Conservation (phyloP, 2,888 invertebrate species). For the Drosophila imparisetae region DNA sequence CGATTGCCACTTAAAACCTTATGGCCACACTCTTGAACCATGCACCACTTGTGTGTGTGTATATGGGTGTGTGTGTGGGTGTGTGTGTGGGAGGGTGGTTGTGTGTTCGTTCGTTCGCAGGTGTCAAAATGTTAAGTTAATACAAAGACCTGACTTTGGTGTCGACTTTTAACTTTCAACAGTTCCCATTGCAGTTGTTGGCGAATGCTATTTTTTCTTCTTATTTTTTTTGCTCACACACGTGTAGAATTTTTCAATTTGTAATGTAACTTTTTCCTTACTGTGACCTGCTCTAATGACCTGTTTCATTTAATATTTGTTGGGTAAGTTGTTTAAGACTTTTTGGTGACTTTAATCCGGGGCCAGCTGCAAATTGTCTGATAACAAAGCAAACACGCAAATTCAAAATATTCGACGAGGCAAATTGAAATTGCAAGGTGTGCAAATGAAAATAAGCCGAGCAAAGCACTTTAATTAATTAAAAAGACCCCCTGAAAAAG, state of each 20-base stretch:
- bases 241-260: conserved; percentile 77
- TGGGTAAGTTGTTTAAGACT: conserved; percentile 32
- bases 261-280: conserved; percentile 46
- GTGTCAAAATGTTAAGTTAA: conserved; percentile 79
- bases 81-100: conserved; percentile 8
- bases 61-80: conserved; percentile 17
- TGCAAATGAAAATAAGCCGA: conserved; percentile 65
- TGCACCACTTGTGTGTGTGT: conserved; percentile 35
- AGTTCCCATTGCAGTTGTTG: conserved; percentile 48
- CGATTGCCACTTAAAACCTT: conserved; percentile 77
- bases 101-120: conserved; percentile 38
- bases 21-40: conserved; percentile 66
- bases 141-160: conserved; percentile 68
- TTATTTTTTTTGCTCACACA: conserved; percentile 9
- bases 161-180: conserved; percentile 72
- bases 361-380: conserved; percentile 30
- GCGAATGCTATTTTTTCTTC: conserved; percentile 27
- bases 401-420: conserved; percentile 74
- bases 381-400: conserved; percentile 34
- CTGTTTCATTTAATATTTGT: conserved; percentile 49
- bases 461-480: conserved; percentile 77
- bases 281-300: conserved; percentile 64
- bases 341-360: conserved; percentile 40
- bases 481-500: conserved; percentile 53
- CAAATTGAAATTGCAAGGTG: conserved; percentile 64